phyloP scores from a whole-genome alignment of 2,888 invertebrate genomes.

The Sinhomidia bicolor region DNA sequence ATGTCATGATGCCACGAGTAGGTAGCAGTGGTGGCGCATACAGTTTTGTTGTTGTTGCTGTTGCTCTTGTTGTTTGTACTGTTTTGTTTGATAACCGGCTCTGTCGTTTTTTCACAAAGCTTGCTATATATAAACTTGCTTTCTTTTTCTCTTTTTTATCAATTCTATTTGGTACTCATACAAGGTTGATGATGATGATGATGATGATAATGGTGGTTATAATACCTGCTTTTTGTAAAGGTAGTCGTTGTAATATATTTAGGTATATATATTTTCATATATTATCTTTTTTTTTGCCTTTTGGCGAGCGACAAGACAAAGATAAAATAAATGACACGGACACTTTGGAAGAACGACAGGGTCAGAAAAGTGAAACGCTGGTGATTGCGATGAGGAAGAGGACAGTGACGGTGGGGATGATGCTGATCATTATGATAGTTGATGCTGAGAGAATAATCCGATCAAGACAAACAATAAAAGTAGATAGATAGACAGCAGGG shows the following conservation, averaged over 20 bases:
- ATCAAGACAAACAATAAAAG: conserved; percentile 15
- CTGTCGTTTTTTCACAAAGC: neutral
- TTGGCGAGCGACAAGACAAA: neutral
- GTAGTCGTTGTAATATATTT: neutral
- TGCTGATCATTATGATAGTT: conserved; percentile 55
- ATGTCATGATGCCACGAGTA: neutral
- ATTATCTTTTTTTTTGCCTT: neutral
- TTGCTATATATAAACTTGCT: no score
- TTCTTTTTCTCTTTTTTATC: neutral
- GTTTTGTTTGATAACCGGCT: neutral
- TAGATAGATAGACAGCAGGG: neutral
- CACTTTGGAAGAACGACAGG: conserved; percentile 63
- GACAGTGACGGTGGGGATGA: neutral
- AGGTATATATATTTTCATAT: conserved; percentile 2
- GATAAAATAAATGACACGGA: conserved; percentile 41
- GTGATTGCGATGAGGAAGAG: conserved; percentile 41
- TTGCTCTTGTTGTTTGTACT: no score
- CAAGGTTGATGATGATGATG: neutral
- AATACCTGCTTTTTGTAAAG: no score
- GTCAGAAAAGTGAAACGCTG: conserved; percentile 58
- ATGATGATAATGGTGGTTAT: no score
- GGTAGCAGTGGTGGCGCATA: no score
- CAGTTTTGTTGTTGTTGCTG: no score
- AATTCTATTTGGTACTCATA: neutral
- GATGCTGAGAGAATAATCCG: conserved; percentile 68